These are phyloP conservation scores for Polydrusus cervinus DNA, from an alignment of 2,888 invertebrate genomes.

Conservation along the genomic window DNA sequence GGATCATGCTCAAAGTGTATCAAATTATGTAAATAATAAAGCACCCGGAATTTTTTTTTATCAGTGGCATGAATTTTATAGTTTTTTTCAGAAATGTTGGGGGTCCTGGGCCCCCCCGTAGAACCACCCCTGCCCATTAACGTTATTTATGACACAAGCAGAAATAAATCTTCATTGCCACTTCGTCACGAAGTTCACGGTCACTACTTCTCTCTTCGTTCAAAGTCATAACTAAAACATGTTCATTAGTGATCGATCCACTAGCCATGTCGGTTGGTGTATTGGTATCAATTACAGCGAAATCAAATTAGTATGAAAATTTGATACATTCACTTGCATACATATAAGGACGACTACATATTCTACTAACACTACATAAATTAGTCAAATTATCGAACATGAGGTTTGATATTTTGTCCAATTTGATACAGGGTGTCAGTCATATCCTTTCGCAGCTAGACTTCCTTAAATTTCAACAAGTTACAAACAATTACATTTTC, in stretches of 20 bases:
- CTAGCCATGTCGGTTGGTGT: conserved; percentile 12
- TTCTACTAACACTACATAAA: conserved; percentile 13
- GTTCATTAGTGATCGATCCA: conserved; percentile 1
- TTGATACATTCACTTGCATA: conserved; percentile 23
- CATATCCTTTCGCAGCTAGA: too few species aligned
- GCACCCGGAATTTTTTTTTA: too few species aligned
- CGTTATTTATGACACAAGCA: too few species aligned
- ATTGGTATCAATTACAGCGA: conserved; percentile 16
- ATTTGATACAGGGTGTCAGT: too few species aligned
- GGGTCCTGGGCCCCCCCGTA: too few species aligned
- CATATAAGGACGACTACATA: conserved; percentile 12
- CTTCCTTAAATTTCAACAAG: too few species aligned
- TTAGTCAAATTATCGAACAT: conserved; percentile 16
- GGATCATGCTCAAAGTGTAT: too few species aligned
- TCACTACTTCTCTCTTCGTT: neutral
- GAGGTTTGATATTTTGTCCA: neutral
- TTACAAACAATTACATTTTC: too few species aligned
- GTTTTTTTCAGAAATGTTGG: too few species aligned
- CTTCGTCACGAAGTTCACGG: neutral
- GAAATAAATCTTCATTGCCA: neutral
- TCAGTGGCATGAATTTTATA: too few species aligned
- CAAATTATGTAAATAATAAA: too few species aligned
- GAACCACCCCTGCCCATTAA: too few species aligned
- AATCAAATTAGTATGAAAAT: conserved; percentile 29
- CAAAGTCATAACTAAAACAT: neutral